Evolutionary conservation across 1,140 invertebrate species (phyloP), one percentile per base, ranked within the genome.

Genomic region (Epicauta chinensis): DNA sequence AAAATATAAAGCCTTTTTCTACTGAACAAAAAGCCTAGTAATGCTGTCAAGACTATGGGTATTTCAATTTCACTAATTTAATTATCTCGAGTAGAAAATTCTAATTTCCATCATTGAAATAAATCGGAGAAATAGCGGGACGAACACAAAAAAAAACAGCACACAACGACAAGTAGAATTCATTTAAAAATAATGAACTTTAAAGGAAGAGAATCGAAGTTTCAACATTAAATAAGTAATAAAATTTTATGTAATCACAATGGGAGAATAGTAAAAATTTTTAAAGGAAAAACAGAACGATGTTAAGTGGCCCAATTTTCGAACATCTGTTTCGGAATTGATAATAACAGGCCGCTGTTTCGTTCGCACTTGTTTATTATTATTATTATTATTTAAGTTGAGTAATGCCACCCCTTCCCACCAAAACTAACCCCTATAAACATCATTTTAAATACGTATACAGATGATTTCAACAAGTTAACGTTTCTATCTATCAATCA

Each of bases 1-100:
- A 23, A 47, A 47, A 47, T 47, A 47, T 47, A 47, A 47, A 47
- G 45, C 45, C 37, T 47, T 47, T 47, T 36, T 38, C 43, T 31
- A 34, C 13, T 16, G 29, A 46, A 37, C 36, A 37, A 47, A 47
- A 47, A 23, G 45, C 36, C 43, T 36, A 47, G 37, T 30, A 47
- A 38, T 36, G 13, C 45, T 38, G 35, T 47, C 45, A 29, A 34
- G 23, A 23, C 23, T 23, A 23, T n/a, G 23, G 23, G 23, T 5
- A 23, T 23, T 23, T 23, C 23, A 23, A 23, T 47, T 38, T 47
- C 45, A 37, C 38, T 47, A 47, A 47, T 47, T 47, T 47, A 47
- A 47, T 47, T 47, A 47, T 47, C 45, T 47, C n/a, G 32, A 37
- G 37, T 37, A 38, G 45, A 47, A 47, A 47, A 38, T 34, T 47